Percentiles rank a stretch among this genome's conserved stretches.
Evolutionary conservation across 2,888 invertebrate genomes (phyloP).

Genomic region (Drosophila tripunctata): DNA sequence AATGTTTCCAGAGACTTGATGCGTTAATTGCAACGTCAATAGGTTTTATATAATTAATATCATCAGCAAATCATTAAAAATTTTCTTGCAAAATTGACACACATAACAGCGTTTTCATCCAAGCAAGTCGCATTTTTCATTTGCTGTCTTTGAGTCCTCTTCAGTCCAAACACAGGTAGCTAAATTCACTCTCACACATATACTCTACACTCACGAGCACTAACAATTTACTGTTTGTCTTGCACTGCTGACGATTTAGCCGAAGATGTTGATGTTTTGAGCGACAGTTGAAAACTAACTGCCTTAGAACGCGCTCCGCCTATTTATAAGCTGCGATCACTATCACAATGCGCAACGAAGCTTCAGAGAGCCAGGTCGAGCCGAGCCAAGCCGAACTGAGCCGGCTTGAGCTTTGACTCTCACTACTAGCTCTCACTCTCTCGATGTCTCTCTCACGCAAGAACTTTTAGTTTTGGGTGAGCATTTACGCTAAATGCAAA

Average conservation of each 20-base stretch:
- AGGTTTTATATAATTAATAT: conserved; percentile 35
- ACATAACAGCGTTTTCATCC: conserved; percentile 49
- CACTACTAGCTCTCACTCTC: conserved; percentile 4
- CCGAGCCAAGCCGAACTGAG: background rate
- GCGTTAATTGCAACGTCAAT: conserved; percentile 62
- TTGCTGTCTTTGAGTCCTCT: conserved; percentile 24
- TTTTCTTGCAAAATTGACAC: conserved; percentile 62
- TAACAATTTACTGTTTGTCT: conserved; percentile 36
- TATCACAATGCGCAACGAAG: background rate
- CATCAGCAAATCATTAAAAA: conserved; percentile 13
- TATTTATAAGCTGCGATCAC: conserved; percentile 78
- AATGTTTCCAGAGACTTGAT: conserved; percentile 68
- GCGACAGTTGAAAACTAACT: conserved; percentile 74
- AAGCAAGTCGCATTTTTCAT: conserved; percentile 46
- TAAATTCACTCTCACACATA: conserved; percentile 4
- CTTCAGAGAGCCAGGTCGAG: conserved; percentile 6
- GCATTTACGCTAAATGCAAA: conserved; percentile 42
- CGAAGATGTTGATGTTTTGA: conserved; percentile 49
- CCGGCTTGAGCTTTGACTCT: conserved; percentile 29
- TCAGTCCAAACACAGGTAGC: conserved; percentile 14
- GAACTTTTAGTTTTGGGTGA: conserved; percentile 35
- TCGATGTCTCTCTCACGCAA: no score
- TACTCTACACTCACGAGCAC: conserved; percentile 46
- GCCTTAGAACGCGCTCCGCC: conserved; percentile 66
- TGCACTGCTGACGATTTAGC: conserved; percentile 1